Base-by-base conservation (phyloP, 2,113 vertebrate genomes). In the Delphinus delphis region DNA sequence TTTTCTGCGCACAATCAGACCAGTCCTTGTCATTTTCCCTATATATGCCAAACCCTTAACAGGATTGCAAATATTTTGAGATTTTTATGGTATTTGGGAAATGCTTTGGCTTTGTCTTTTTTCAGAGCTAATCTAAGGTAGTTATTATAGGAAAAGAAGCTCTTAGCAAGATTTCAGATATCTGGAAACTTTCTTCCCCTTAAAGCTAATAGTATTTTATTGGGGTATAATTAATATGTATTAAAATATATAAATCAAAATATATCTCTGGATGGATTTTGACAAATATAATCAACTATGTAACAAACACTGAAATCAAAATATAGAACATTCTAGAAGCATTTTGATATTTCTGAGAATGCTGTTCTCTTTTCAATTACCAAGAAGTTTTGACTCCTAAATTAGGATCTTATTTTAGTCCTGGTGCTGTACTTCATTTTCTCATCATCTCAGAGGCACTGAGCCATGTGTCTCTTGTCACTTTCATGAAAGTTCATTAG, bases 161-260 rank as follows among this genome's bases (percentile, higher is more conserved):
- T 71, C 31, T 88, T 58, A 73, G 31, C 0, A n/a, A 93, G 79
- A 70, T 74, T 93, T 70, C 12, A 68, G 55, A 60, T 50, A n/a
- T 60, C 6, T 88, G 50, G 41, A 80, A 81, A 81, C 36, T 5
- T 53, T 83, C 55, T 36, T 17, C 12, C 21, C 14, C 36, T 93
- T 92, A 82, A 44, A 38, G 36, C 10, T 14, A 77, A 92, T 20
- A 93, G 2, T 65, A 62, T 73, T 91, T 88, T 73, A 93, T 63
- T 79, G 12, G 38, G 8, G 14, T 28, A 60, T 82, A 86, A 79
- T 68, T 92, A 76, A 50, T 58, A 55, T 23, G 2, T 44, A 89
- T 67, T 93, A 62, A 92, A 87, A 86, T 58, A n/a, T 60, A 60
- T 6, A 74, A 88, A 33, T 87, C 74, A 93, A 90, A 83, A 13